Evolutionary conservation across 1,140 invertebrate genomes (phyloP).

Genomic region (Saccostrea echinata): DNA sequence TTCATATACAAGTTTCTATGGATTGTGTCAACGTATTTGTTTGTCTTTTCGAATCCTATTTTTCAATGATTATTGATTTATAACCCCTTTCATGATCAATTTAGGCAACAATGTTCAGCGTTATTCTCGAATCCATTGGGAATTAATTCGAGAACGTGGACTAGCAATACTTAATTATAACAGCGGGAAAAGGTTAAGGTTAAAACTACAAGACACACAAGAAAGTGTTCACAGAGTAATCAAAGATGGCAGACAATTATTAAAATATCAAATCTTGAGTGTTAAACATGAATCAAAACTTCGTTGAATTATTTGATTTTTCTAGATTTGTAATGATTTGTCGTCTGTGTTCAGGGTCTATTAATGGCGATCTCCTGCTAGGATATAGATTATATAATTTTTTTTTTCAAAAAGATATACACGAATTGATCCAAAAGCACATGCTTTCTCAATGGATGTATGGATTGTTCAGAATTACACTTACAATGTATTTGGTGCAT

Average conservation of each 20-base stretch:
- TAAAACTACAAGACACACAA: constrained; percentile 29
- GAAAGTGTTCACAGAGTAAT: constrained; percentile 31
- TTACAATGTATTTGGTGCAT: no score
- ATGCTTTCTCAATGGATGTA: no score
- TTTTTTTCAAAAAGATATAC: not conserved
- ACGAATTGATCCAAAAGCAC: no score
- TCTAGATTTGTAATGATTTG: not conserved
- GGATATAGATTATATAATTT: no score
- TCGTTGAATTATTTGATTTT: constrained; percentile 25
- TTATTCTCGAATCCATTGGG: constrained; percentile 21
- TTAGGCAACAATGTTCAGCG: constrained; percentile 45
- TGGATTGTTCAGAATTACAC: no score
- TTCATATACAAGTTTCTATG: not conserved
- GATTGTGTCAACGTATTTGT: constrained; percentile 18
- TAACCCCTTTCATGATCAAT: constrained; percentile 38
- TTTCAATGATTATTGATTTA: constrained; percentile 39
- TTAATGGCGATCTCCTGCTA: not conserved
- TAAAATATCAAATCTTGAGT: constrained; percentile 25
- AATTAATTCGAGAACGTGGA: constrained; percentile 34
- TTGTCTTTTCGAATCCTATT: constrained; percentile 29
- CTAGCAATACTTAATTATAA: constrained; percentile 41
- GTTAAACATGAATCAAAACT: constrained; percentile 38
- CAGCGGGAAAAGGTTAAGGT: constrained; percentile 32
- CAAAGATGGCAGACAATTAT: constrained; percentile 41
- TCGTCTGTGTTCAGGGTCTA: not conserved